phyloP scores from a whole-genome alignment of 2,113 vertebrate genomes.

The Papio anubis region DNA sequence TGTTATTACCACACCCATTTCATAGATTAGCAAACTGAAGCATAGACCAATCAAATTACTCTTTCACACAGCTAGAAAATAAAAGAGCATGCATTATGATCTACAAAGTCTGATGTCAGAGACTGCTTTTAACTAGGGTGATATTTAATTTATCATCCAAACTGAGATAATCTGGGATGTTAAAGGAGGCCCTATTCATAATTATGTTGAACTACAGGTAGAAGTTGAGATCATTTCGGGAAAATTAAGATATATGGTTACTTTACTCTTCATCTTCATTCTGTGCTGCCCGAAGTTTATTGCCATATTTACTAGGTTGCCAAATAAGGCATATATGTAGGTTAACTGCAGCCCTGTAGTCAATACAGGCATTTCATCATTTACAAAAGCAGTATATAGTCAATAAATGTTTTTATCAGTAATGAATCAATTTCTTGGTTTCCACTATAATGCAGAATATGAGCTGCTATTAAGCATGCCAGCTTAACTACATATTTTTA shows the following conservation, averaged over 20 bases:
- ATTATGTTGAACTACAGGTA: background rate
- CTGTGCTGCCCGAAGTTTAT: background rate
- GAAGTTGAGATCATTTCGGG: background rate
- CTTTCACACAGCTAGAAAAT: background rate
- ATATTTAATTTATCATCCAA: background rate
- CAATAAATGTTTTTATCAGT: background rate
- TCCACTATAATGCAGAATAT: background rate
- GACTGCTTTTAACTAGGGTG: background rate
- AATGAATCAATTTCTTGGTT: background rate
- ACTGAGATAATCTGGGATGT: background rate
- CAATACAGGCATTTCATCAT: background rate
- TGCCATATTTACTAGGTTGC: background rate
- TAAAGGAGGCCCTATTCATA: background rate
- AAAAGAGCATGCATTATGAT: background rate
- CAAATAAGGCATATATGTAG: no score
- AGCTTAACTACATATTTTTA: background rate
- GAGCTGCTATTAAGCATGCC: background rate
- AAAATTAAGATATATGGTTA: background rate
- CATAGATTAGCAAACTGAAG: background rate
- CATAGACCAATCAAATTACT: background rate
- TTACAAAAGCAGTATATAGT: background rate
- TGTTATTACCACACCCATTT: background rate
- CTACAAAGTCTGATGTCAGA: background rate
- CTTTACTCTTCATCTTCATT: background rate
- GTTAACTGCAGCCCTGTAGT: background rate